Percentiles rank a stretch among this genome's conserved stretches.
Conservation (phyloP, 2,113 vertebrate species). For the Zosterops borbonicus region DNA sequence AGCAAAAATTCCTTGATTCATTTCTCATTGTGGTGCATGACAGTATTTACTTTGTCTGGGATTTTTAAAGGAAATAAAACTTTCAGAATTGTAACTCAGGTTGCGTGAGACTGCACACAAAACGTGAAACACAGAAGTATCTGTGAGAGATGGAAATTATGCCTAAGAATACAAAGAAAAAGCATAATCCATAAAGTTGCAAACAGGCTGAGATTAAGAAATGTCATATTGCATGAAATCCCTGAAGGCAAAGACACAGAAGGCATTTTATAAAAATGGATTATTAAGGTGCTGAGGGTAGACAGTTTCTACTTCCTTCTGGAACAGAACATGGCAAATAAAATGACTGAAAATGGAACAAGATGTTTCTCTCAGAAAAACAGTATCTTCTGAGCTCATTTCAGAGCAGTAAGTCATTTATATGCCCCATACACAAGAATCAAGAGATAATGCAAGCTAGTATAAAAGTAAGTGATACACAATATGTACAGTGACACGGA, state of each 20-base stretch:
- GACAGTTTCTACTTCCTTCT: background rate
- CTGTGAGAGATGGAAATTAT: background rate
- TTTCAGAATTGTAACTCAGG: background rate
- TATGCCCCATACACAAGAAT: background rate
- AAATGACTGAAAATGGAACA: background rate
- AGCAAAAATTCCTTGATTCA: background rate
- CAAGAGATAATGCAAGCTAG: background rate
- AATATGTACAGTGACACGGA: background rate
- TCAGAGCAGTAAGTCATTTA: background rate
- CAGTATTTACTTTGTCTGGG: background rate
- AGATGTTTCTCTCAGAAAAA: background rate
- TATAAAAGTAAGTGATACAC: background rate
- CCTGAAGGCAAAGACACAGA: background rate
- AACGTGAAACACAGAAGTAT: background rate
- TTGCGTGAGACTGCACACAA: background rate
- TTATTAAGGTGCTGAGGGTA: constrained; percentile 1
- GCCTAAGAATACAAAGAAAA: background rate
- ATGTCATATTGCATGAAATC: constrained; percentile 20
- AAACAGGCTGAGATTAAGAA: constrained; percentile 47
- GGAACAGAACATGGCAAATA: background rate
- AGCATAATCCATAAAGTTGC: constrained; percentile 1
- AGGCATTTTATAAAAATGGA: background rate
- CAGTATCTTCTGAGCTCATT: background rate
- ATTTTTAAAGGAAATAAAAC: background rate
- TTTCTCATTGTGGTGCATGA: background rate